Evolutionary conservation across 2,113 vertebrate species (phyloP), one percentile per base, ranked within the genome.

Genomic region (Ia io): DNA sequence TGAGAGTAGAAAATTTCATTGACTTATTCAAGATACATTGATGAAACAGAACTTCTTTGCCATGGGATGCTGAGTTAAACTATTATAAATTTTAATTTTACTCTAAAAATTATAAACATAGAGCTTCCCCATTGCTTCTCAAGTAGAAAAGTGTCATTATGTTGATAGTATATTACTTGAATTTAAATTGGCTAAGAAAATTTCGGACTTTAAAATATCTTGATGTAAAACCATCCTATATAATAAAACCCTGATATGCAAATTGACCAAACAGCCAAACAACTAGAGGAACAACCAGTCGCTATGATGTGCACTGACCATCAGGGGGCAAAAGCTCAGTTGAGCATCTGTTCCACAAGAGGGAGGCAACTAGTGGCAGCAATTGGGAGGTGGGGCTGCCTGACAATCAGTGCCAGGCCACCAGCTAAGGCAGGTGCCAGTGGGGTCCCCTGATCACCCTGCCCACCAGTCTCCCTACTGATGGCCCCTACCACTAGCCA

Each of bases 1-100:
- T 44, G 76, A 95, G 74, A 96, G 82, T 28, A 95, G 35, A 59
- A 79, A 93, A 88, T 53, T 17, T 37, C 88, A 70, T 4, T 69
- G 9, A 83, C 56, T 90, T 90, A 74, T 40, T 80, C 23, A 47
- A 9, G 63, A 12, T 67, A 37, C 12, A 0, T n/a, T 91, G 2
- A 95, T 92, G 86, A 94, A 79, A 47, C 13, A 93, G 47, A 14
- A 65, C 70, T 71, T 84, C 9, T 73, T 51, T 83, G 69, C 92
- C 44, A 56, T 30, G 20, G 6, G 18, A 59, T 76, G n/a, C 47
- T 69, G 67, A 88, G 51, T 67, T 79, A 44, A 94, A 88, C 78
- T 96, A 51, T 73, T 88, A 10, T 44, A 88, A 69, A 59, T 37
- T 2, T 95, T 90, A 69, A 59, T 37, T 2, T 95, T 88, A 49